Percentiles rank a stretch among this genome's conserved stretches.
Conservation (phyloP, 2,888 invertebrate genomes). For the Cecidostiba fungosa region DNA sequence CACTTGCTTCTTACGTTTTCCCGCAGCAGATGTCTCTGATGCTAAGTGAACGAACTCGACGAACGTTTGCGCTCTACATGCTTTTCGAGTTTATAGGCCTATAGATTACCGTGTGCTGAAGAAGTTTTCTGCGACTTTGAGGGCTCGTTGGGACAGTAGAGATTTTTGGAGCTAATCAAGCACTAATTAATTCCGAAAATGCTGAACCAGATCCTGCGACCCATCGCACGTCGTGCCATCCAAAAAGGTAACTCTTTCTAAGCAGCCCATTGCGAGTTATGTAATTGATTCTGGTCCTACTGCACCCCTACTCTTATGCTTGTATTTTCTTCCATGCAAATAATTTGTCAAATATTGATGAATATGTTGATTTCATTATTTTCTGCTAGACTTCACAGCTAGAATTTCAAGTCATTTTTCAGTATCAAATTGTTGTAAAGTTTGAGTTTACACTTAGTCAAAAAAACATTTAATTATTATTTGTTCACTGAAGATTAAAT, state of each 20-base stretch:
- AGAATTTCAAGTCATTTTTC: background rate
- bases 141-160: background rate
- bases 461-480: background rate
- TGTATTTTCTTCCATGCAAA: background rate
- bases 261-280: conserved; percentile 41
- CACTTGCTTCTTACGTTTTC: background rate
- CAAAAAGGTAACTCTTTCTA: conserved; percentile 44
- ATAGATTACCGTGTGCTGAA: background rate
- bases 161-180: background rate
- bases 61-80: background rate
- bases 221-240: conserved; percentile 34
- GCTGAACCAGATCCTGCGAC: conserved; percentile 57
- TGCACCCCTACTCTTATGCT: background rate
- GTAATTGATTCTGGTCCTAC: conserved; percentile 39
- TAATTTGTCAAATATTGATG: conserved; percentile 8
- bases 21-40: conserved; percentile 13
- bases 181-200: conserved; percentile 51
- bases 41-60: background rate
- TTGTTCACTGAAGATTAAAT: background rate
- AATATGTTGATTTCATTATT: background rate
- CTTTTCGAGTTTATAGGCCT: conserved; percentile 4
- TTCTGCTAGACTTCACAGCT: background rate
- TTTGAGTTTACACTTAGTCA: background rate
- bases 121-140: conserved; percentile 36
- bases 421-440: background rate